Percentiles rank a stretch among this genome's conserved stretches.
Conservation (phyloP, 2,113 vertebrate species). For the Xenopus tropicalis region UCB_Xtro_10.0 CM004444.2:58756501-58757000, state of each 20-base stretch:
- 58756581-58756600: too few species aligned
- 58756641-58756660: too few species aligned
- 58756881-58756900: constrained; percentile 76
- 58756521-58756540: too few species aligned
- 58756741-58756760: constrained; percentile 75
- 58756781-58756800: constrained; percentile 70
- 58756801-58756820: constrained; percentile 84
- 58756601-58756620: too few species aligned
- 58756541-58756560: too few species aligned
- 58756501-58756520: too few species aligned
- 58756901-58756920: constrained; percentile 90
- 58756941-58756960: constrained; percentile 22
- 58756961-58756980: constrained; percentile 42
- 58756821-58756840: constrained; percentile 86
- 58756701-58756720: too few species aligned
- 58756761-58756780: constrained; percentile 84
- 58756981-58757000: not conserved
- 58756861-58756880: constrained; percentile 87
- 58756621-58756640: too few species aligned
- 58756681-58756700: too few species aligned
- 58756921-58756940: constrained; percentile 21
- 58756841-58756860: constrained; percentile 82
- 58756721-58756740: constrained; percentile 90
- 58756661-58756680: too few species aligned
- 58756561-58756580: too few species aligned